These are phyloP conservation scores for Chalcosyrphus nemorum DNA, from an alignment of 2,888 invertebrate species.

Conservation along the genomic window DNA sequence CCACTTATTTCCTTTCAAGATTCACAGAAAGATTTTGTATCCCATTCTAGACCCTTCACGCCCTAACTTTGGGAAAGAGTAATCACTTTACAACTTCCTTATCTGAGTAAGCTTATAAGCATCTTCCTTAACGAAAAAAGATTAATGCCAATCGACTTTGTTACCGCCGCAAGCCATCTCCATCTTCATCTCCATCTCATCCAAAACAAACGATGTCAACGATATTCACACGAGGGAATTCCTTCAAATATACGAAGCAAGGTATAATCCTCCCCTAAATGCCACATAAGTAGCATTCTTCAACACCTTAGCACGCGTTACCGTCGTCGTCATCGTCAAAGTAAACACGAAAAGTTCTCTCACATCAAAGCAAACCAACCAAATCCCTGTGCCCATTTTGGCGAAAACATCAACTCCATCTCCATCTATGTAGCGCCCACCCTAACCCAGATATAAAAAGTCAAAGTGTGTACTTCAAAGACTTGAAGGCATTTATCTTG, in stretches of 20 bases:
- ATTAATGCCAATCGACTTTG: constrained; percentile 16
- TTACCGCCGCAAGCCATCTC: background rate
- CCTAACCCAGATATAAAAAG: constrained; percentile 17
- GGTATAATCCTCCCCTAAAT: background rate
- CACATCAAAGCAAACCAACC: background rate
- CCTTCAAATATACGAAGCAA: background rate
- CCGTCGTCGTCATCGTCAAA: background rate
- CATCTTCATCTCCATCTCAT: no score
- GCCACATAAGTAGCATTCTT: constrained; percentile 3
- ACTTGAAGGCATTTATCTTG: constrained; percentile 14
- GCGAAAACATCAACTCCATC: background rate
- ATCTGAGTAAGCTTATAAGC: background rate
- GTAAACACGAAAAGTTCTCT: constrained; percentile 10
- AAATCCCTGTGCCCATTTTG: background rate
- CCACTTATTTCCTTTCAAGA: no score
- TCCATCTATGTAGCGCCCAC: background rate
- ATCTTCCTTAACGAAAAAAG: background rate
- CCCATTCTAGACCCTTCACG: background rate
- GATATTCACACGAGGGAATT: background rate
- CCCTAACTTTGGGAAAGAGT: background rate
- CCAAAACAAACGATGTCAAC: constrained; percentile 3
- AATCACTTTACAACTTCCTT: constrained; percentile 8
- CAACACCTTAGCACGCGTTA: constrained; percentile 25
- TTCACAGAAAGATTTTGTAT: no score
- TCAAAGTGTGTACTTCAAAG: constrained; percentile 11